phyloP scores from a whole-genome alignment of 2,797 vertebrate genomes.

The Corythornis leucogaster region DNA sequence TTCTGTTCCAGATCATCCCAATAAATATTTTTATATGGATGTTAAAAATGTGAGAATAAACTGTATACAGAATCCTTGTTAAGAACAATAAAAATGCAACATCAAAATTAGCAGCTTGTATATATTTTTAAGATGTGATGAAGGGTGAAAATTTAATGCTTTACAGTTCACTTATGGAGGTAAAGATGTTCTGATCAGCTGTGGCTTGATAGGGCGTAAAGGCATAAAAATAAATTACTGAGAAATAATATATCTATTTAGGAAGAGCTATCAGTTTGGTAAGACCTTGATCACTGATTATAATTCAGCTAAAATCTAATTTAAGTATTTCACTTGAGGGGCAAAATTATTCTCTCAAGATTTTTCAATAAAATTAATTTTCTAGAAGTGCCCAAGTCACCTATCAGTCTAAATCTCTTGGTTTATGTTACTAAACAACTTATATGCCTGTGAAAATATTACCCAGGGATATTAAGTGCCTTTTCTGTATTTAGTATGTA shows the following conservation, averaged over 20 bases:
- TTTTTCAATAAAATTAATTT: neutral
- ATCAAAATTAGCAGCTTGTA: neutral
- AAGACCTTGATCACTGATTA: neutral
- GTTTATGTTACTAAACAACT: neutral
- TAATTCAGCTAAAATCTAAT: conserved; percentile 33
- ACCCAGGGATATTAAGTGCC: neutral
- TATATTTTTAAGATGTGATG: neutral
- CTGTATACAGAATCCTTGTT: neutral
- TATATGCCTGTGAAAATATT: neutral
- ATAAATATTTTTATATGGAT: neutral
- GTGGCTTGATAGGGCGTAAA: neutral
- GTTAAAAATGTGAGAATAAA: neutral
- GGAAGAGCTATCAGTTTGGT: neutral
- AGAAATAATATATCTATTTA: conserved; percentile 10
- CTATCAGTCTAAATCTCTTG: neutral
- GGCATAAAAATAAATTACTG: neutral
- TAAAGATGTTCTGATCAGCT: conserved; percentile 27
- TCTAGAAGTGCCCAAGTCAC: neutral
- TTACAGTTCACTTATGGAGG: conserved; percentile 1
- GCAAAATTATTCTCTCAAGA: neutral
- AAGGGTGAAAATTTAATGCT: neutral
- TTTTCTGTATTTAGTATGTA: neutral
- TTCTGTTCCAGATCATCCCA: neutral
- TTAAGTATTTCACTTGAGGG: neutral
- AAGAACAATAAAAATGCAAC: neutral